phyloP scores from a whole-genome alignment of 1,140 invertebrate species.

The Ditylenchus dipsaci region DNA sequence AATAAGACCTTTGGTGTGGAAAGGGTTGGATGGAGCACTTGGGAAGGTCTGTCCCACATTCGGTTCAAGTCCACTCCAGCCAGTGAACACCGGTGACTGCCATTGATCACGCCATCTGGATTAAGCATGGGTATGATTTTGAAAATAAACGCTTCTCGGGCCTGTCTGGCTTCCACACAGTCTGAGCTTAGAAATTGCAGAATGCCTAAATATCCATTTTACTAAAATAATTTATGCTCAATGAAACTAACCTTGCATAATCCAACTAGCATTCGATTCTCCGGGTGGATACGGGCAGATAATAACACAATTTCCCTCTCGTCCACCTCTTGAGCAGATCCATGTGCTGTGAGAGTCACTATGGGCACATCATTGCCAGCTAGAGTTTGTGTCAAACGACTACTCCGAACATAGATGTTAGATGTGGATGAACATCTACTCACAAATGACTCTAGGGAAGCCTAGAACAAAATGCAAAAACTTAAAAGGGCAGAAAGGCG shows the following conservation, averaged over 20 bases:
- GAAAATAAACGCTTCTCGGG: constrained; percentile 67
- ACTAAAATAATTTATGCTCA: background rate
- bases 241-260: constrained; percentile 72
- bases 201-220: constrained; percentile 1
- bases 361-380: constrained; percentile 79
- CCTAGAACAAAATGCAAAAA: constrained; percentile 67
- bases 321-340: constrained; percentile 68
- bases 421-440: background rate
- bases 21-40: constrained; percentile 77
- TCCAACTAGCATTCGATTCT: constrained; percentile 81
- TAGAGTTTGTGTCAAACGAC: constrained; percentile 73
- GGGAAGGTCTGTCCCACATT: constrained; percentile 78
- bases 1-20: constrained; percentile 75
- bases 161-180: constrained; percentile 21
- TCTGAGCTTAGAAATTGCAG: constrained; percentile 26
- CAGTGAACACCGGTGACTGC: constrained; percentile 80
- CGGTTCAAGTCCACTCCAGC: constrained; percentile 70
- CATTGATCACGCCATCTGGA: constrained; percentile 76
- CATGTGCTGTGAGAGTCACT: constrained; percentile 75
- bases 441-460: constrained; percentile 60
- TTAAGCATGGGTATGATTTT: constrained; percentile 93
- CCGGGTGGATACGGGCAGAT: constrained; percentile 79
- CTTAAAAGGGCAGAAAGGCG: too few relatives aligned
- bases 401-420: constrained; percentile 63
- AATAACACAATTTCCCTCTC: constrained; percentile 64